A percentile compares a stretch with the other conserved stretches of the same genome.
Evolutionary conservation across 1,140 invertebrate species (phyloP).

Genomic region (Lepidurus arcticus): DNA sequence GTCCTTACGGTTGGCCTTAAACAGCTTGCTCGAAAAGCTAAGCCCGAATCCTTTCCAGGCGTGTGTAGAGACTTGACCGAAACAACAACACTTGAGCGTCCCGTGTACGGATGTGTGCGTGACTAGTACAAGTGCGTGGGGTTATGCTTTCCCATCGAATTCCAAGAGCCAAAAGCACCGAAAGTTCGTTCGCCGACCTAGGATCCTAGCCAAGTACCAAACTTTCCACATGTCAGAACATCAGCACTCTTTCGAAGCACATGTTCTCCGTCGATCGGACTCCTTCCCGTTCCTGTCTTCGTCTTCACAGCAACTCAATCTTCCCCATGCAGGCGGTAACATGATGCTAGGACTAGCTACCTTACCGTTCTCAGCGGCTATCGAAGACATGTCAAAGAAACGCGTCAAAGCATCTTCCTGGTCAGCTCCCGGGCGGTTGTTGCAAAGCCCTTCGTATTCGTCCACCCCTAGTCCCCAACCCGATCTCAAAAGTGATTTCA

Average conservation of each 20-base stretch:
- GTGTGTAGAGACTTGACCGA: not conserved
- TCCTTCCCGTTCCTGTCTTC: not conserved
- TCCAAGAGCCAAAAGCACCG: not conserved
- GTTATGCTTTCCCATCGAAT: not conserved
- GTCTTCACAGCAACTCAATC: not conserved
- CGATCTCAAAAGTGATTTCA: not conserved
- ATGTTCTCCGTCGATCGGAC: not conserved
- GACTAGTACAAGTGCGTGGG: not conserved
- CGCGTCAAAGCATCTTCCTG: not conserved
- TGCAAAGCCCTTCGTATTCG: not conserved
- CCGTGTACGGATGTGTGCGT: not conserved
- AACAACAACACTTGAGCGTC: not conserved
- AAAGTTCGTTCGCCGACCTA: not conserved
- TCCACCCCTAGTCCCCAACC: not conserved
- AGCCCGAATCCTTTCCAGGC: not conserved
- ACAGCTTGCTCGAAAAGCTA: not conserved
- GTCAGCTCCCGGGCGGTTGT: not conserved
- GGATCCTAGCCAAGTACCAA: not conserved
- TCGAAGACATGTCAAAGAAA: slow-evolving; percentile 7
- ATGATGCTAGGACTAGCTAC: not conserved
- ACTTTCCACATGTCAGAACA: not conserved
- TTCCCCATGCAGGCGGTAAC: not conserved
- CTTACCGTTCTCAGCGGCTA: not conserved
- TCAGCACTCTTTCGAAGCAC: not conserved
- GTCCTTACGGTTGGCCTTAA: not conserved